Percentiles rank a stretch among this genome's conserved stretches.
These are phyloP conservation scores for Orchestia grillus DNA, from an alignment of 1,140 invertebrate species.

Conservation along the genomic window DNA sequence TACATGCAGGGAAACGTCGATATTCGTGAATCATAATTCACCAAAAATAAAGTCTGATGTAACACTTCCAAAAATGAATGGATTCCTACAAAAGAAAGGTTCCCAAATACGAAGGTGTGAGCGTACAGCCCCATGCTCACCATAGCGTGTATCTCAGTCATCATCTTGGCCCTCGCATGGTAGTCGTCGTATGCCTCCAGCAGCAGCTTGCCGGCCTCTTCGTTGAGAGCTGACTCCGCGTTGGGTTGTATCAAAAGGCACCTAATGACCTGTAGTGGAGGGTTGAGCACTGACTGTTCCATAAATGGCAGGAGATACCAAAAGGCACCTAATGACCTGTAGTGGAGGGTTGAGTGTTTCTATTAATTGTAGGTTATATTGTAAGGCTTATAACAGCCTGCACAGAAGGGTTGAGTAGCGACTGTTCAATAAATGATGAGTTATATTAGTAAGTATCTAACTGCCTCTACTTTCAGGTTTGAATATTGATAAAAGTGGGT, in stretches of 20 bases:
- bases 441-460: slow-evolving; percentile 93
- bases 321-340: slow-evolving; percentile 90
- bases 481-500: no score
- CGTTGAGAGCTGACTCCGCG: slow-evolving; percentile 93
- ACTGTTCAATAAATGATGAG: slow-evolving; percentile 86
- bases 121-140: slow-evolving; percentile 30
- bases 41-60: no score
- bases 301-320: slow-evolving; percentile 87
- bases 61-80: no score
- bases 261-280: slow-evolving; percentile 81
- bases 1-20: no score
- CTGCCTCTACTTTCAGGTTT: no score
- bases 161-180: slow-evolving; percentile 89
- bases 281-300: slow-evolving; percentile 90
- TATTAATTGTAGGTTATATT: no score
- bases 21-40: no score
- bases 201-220: slow-evolving; percentile 92
- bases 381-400: not conserved
- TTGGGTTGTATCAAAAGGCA: slow-evolving; percentile 94
- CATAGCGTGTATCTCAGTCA: slow-evolving; percentile 94
- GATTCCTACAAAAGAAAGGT: no score
- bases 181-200: slow-evolving; percentile 94
- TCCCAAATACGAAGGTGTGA: no score
- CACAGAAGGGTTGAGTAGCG: slow-evolving; percentile 78
- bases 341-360: slow-evolving; percentile 70